Percentiles rank a stretch among this genome's conserved stretches.
Conservation (phyloP, 2,797 vertebrate species). For the Poecile montanus region DNA sequence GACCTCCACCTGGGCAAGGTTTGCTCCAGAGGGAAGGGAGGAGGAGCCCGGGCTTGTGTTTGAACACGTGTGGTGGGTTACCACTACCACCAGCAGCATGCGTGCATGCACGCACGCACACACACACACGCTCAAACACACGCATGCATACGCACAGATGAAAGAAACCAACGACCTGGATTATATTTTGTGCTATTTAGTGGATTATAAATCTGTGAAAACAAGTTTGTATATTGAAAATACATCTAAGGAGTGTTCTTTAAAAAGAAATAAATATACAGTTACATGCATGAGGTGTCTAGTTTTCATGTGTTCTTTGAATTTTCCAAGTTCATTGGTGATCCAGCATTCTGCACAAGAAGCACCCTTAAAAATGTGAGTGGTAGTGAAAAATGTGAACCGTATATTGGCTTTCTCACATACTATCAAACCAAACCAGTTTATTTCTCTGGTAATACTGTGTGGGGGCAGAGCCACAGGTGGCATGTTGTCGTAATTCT, state of each 20-base stretch:
- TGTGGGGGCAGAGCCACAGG: background rate
- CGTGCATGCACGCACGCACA: background rate
- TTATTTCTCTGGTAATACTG: background rate
- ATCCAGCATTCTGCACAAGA: background rate
- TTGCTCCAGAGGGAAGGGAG: conserved; percentile 35
- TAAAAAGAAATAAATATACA: conserved; percentile 97
- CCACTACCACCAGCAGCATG: conserved; percentile 53
- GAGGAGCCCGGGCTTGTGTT: conserved; percentile 61
- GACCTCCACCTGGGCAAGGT: conserved; percentile 38
- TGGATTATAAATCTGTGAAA: conserved; percentile 96
- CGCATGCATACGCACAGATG: conserved; percentile 25
- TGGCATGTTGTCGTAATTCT: background rate
- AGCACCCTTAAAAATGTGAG: background rate
- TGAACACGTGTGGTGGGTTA: conserved; percentile 36
- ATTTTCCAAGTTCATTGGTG: conserved; percentile 17
- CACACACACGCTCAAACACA: background rate
- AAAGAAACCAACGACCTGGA: conserved; percentile 73
- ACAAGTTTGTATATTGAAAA: conserved; percentile 88
- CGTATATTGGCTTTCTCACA: background rate
- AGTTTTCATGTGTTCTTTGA: conserved; percentile 76
- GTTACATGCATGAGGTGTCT: conserved; percentile 81
- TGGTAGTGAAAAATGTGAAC: background rate
- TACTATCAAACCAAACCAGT: background rate
- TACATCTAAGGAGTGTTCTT: conserved; percentile 95
- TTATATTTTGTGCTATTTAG: conserved; percentile 93